These are phyloP conservation scores for Zaprionus africanus DNA, from an alignment of 1,140 invertebrate species.

Conservation along the genomic window DNA sequence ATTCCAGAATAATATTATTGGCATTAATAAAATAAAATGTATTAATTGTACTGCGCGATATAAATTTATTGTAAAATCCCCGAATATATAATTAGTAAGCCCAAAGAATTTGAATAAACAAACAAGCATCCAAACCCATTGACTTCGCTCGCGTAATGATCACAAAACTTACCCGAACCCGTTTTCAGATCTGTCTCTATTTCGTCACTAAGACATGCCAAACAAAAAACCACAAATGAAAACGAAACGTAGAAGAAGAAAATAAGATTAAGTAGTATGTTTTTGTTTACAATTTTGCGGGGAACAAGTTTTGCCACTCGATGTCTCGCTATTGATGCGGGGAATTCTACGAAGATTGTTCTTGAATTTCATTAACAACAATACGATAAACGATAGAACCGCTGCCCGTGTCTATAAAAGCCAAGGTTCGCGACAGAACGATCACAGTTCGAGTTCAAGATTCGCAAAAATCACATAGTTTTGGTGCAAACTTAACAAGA, in stretches of 20 bases:
- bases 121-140: conserved; percentile 24
- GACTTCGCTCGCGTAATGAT: neutral
- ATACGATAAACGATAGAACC: conserved; percentile 54
- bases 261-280: conserved; percentile 34
- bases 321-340: conserved; percentile 32
- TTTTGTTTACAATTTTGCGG: conserved; percentile 17
- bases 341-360: conserved; percentile 62
- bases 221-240: conserved; percentile 2
- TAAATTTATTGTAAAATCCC: conserved; percentile 20
- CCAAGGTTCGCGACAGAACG: neutral
- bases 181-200: conserved; percentile 23
- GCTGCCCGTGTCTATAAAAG: conserved; percentile 48
- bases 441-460: conserved; percentile 57
- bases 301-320: conserved; percentile 33
- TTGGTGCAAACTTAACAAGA: neutral
- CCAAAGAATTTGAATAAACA: conserved; percentile 25
- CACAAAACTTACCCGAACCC: conserved; percentile 20
- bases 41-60: neutral
- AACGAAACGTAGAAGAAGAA: conserved; percentile 1
- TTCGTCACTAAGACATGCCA: conserved; percentile 27
- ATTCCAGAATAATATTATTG: neutral
- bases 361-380: conserved; percentile 74
- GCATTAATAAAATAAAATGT: conserved; percentile 1
- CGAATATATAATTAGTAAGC: conserved; percentile 1
- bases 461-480: conserved; percentile 26